Base-by-base conservation (phyloP, 2,888 invertebrate genomes). In the Lucinisca nassula region DNA sequence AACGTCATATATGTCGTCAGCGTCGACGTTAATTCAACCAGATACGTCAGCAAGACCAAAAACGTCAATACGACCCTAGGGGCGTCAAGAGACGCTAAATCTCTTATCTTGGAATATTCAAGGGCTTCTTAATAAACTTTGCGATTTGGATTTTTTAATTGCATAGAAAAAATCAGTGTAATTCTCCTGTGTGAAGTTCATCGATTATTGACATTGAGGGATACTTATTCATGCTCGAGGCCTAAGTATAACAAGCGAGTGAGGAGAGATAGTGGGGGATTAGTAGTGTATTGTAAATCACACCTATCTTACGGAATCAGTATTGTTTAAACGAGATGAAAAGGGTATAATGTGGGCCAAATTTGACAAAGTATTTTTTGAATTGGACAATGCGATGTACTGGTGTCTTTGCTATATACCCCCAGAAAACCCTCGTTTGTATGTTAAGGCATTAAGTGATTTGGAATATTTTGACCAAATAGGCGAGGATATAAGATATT, bases 291-390 rank as follows among this genome's bases (percentile, higher is more conserved):
- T 21, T 55, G 55, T 55, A 55, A 21, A 55, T 55, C 55, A 55
- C 21, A 21, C 21, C n/a, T 55, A 8, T 8, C 55, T 17, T 8
- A 55, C 21, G 55, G 55, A 14, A 55, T 55, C 10, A 8, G 73
- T 76, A 55, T 32, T 85, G n/a, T 38, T 84, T 10, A 76, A 75
- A 49, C 40, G 35, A 49, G 72, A 85, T 77, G 24, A 27, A n/a
- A 76, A 58, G 35, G 80, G 85, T 72, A 80, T 85, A 21, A 37
- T 85, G 21, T 85, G 85, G 80, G 30, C 80, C 30, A 85, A 80
- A 58, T 49, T 85, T 30, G 67, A 73, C 27, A 67, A 38, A 10
- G 37, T 38, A 27, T 49, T 32, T 10, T 49, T 80, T 24, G 14
- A 77, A 40, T n/a, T 27, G 8, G 72, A 72, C 12, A 74, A 49